A percentile compares a stretch with the other conserved stretches of the same genome.
These are phyloP conservation scores for Rhinoderma darwinii DNA, from an alignment of 2,113 vertebrate genomes.

Conservation along the genomic window DNA sequence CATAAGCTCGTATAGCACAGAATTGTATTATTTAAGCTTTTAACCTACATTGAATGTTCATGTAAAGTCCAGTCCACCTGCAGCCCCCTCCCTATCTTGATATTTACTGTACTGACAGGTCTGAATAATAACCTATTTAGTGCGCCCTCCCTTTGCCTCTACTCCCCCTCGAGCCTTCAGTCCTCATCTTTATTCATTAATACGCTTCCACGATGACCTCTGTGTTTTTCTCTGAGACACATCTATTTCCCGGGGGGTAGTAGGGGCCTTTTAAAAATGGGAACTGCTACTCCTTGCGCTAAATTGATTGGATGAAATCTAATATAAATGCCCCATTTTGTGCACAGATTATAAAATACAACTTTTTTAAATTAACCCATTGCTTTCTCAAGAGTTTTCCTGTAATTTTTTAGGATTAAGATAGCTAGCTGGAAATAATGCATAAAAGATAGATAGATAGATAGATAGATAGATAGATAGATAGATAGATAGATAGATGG, in stretches of 20 bases:
- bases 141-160: constrained; percentile 50
- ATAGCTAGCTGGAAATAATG: neutral
- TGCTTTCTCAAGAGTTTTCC: neutral
- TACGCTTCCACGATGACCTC: constrained; percentile 55
- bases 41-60: neutral
- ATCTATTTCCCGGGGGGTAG: constrained; percentile 51
- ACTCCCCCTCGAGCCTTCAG: constrained; percentile 46
- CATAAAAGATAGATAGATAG: no score
- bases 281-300: constrained; percentile 45
- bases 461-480: no score
- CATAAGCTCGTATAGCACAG: neutral
- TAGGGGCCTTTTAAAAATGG: constrained; percentile 56
- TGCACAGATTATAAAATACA: constrained; percentile 25
- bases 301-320: constrained; percentile 50
- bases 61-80: neutral
- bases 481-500: no score
- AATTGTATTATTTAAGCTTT: constrained; percentile 18
- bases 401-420: neutral
- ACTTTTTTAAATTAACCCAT: constrained; percentile 32
- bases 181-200: constrained; percentile 57
- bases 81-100: constrained; percentile 32
- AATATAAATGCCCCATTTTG: constrained; percentile 39
- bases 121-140: constrained; percentile 60
- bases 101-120: constrained; percentile 52
- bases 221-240: constrained; percentile 51